These are phyloP conservation scores for Sarcophaga carnaria DNA, from an alignment of 2,888 invertebrate species.

Conservation along the genomic window DNA sequence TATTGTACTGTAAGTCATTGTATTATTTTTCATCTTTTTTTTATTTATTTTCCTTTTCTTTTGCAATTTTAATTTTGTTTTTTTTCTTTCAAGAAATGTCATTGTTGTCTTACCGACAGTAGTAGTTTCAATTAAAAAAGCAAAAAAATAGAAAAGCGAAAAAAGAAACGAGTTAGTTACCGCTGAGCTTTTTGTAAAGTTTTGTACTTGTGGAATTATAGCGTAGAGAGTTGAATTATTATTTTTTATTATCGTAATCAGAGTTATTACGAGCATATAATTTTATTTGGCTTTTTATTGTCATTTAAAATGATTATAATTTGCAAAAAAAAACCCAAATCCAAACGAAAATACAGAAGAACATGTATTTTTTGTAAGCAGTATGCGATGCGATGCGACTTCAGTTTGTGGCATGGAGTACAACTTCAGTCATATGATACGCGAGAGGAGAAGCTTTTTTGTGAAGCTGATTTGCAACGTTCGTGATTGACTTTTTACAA, in stretches of 20 bases:
- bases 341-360: background rate
- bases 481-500: too few species aligned
- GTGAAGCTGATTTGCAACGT: too few species aligned
- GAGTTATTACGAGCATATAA: conserved; percentile 9
- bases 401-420: too few species aligned
- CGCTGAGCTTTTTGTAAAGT: background rate
- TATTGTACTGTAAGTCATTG: too few species aligned
- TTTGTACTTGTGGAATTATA: conserved; percentile 24
- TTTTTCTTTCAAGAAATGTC: conserved; percentile 12
- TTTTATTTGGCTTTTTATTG: conserved; percentile 17
- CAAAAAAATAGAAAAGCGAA: too few species aligned
- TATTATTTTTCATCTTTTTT: too few species aligned
- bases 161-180: background rate
- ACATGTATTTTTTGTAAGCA: too few species aligned
- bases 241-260: background rate
- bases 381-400: too few species aligned
- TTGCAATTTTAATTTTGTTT: too few species aligned
- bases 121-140: conserved; percentile 16
- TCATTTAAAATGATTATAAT: conserved; percentile 40
- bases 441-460: too few species aligned
- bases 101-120: conserved; percentile 21
- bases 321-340: background rate
- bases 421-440: too few species aligned
- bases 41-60: too few species aligned
- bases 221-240: background rate